Evolutionary conservation across 2,797 vertebrate genomes (phyloP).

Genomic region (Morelia viridis): DNA sequence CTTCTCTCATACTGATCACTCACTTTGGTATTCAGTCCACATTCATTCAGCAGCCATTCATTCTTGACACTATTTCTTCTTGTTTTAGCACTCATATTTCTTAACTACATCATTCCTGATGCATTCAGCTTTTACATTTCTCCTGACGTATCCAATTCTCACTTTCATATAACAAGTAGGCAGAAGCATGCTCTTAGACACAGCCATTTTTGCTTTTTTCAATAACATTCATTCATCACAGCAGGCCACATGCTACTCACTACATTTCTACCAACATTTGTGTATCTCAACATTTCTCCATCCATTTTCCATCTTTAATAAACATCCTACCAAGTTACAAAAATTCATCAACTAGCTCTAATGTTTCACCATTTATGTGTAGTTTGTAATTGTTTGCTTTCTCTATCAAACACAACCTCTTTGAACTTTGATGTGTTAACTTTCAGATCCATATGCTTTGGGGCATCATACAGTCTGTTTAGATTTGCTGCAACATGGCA

Average conservation of each 20-base stretch:
- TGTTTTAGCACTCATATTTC: background rate
- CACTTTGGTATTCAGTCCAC: background rate
- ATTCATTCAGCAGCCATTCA: background rate
- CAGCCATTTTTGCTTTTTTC: background rate
- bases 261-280: background rate
- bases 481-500: background rate
- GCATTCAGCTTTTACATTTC: background rate
- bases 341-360: background rate
- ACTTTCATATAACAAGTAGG: background rate
- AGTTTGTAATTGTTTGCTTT: background rate
- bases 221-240: background rate
- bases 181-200: background rate
- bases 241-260: background rate
- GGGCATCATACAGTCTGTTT: background rate
- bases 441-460: background rate
- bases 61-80: background rate
- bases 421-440: background rate
- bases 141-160: background rate
- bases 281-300: background rate
- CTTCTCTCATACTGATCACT: background rate
- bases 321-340: background rate
- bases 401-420: background rate
- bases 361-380: background rate
- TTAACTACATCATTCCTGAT: background rate
- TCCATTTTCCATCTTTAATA: background rate